Base-by-base conservation (phyloP, 2,888 invertebrate genomes). In the Petrolisthes cinctipes region DNA sequence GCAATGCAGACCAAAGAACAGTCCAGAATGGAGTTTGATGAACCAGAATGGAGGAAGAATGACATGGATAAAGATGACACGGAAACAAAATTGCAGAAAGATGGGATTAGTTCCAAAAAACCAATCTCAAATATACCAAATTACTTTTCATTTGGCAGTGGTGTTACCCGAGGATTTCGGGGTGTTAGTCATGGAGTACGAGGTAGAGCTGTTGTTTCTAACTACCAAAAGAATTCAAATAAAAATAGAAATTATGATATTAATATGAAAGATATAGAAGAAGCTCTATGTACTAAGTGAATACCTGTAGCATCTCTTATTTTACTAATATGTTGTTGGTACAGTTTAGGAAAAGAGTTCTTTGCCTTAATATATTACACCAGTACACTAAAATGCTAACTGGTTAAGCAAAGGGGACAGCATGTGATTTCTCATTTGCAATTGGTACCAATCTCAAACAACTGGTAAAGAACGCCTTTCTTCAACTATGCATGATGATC, bases 231-330 rank as follows among this genome's bases (percentile, higher is more conserved):
- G 37, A 61, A 51, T 14, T 51, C 82, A 20, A 53, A 68, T 66
- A 54, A 56, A 56, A 51, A 66, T n/a, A 88, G 61, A 76, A 88
- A 57, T 76, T 79, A 84, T 56, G 83, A 88, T 80, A 79, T 88
- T 23, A 84, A 78, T 51, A 88, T 88, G 87, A 84, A 84, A 61
- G 87, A 88, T 17, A 73, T 88, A 20, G 84, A 88, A 81, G 57
- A 80, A 83, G 86, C 86, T 76, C 53, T 86, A 20, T 37, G 37
- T 37, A 37, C 37, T 37, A 37, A 37, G 37, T 37, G 37, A 37
- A 37, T 37, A 37, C 37, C 37, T 37, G 37, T 37, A 37, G 1
- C 37, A 37, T 37, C 37, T 37, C 37, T 37, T 37, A 37, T 37
- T 37, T 37, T 37, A 37, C 37, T 37, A 37, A 37, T 37, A 37